These are phyloP conservation scores for Australoheros facetus DNA, from an alignment of 2,797 vertebrate species.

Conservation along the genomic window DNA sequence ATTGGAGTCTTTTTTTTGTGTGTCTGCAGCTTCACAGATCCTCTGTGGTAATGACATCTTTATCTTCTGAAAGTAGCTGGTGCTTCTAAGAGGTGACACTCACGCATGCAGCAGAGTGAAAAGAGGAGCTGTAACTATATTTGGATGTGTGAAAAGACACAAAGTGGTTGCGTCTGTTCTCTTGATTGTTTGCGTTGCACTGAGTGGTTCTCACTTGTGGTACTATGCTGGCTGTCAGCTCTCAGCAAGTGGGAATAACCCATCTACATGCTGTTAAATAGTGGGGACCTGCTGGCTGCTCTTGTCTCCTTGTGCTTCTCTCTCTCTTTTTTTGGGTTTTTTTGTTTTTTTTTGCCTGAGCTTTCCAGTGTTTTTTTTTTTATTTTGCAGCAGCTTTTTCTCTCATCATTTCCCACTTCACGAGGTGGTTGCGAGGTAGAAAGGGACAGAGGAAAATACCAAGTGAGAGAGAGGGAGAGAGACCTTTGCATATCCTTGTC, in stretches of 20 bases:
- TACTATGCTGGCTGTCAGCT: slow-evolving; percentile 32
- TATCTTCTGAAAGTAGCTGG: slow-evolving; percentile 33
- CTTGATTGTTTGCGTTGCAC: slow-evolving; percentile 34
- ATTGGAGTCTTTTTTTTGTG: slow-evolving; percentile 6
- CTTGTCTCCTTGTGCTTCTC: neutral
- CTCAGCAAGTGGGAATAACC: neutral
- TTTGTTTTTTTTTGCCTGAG: neutral
- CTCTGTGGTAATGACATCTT: slow-evolving; percentile 29
- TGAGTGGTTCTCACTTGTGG: slow-evolving; percentile 25
- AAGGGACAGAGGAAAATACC: neutral
- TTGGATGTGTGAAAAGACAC: slow-evolving; percentile 50
- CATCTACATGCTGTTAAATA: neutral
- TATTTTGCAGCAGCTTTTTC: neutral
- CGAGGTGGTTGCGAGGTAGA: neutral
- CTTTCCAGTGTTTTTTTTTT: neutral
- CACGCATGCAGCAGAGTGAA: slow-evolving; percentile 10
- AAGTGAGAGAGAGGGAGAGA: neutral
- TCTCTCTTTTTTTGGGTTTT: neutral
- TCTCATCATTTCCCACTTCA: neutral
- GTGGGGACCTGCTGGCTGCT: slow-evolving; percentile 14
- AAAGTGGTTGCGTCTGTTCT: slow-evolving; percentile 41
- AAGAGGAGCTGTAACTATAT: slow-evolving; percentile 47
- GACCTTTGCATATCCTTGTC: slow-evolving; percentile 26
- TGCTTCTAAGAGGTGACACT: slow-evolving; percentile 33
- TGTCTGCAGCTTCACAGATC: slow-evolving; percentile 1